Base-by-base conservation (phyloP, 2,113 vertebrate species). In the Oncorhynchus nerka region DNA sequence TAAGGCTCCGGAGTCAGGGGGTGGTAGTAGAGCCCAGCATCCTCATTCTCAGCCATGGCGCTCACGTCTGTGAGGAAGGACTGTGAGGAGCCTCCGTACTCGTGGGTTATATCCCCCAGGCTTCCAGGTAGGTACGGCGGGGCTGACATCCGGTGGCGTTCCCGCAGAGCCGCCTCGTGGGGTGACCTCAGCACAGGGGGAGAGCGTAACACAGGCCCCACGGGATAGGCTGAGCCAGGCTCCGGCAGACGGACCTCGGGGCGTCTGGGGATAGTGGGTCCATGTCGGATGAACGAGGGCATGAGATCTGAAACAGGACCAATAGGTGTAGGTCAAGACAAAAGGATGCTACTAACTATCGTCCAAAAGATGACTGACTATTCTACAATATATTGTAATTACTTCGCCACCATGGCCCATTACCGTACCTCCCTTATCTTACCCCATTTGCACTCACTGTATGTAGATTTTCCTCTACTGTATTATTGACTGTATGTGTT, bases 201-300 rank as follows among this genome's bases (percentile, higher is more conserved):
- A 19, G 91, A 64, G 6, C 97, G 95, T 65, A 98, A 90, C 1
- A 91, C 85, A 0, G 94, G 93, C 83, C 92, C 75, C 39, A 88
- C 83, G 1, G 91, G 80, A 79, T 96, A 98, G 0, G 87, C 39
- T 45, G 39, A 11, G 39, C 39, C 83, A 24, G 95, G 83, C 55
- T 97, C 97, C 20, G 95, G 92, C 74, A 96, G 91, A 66, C 95
- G 95, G 69, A 97, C 88, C 83, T 98, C 97, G 20, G 95, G 93
- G 75, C 98, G 94, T 83, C 98, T 92, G 19, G 97, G 97, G 81
- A 99, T 98, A 79, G 97, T 99, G 22, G 97, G 97, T 61, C 97
- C 97, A 71, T 99, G 97, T n/a, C 98, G 97, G 87, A 99, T 98
- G 75, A 99, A 99, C 0, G 97, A 98, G 85, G 97, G 97, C 97